Evolutionary conservation across 2,797 vertebrate species (phyloP).

Genomic region (Poeciliopsis infans): DNA sequence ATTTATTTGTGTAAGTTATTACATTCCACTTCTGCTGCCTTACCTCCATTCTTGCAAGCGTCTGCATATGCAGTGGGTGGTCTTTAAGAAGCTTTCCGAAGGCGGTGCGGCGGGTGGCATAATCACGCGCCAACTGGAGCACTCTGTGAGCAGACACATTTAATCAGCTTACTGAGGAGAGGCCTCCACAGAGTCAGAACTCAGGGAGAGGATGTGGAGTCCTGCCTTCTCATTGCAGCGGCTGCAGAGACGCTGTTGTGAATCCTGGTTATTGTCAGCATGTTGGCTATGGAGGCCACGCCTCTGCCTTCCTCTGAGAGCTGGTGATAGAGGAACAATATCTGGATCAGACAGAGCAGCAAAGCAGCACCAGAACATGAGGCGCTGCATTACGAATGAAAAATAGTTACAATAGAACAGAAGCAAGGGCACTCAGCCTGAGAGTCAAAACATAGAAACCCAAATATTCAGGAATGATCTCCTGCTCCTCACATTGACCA

Average conservation of each 20-base stretch:
- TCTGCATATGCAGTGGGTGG: slow-evolving; percentile 87
- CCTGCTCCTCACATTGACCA: neutral
- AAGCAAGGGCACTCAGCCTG: neutral
- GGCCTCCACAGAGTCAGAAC: neutral
- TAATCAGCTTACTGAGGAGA: slow-evolving; percentile 10
- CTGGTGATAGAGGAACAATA: slow-evolving; percentile 64
- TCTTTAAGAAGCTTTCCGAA: slow-evolving; percentile 88
- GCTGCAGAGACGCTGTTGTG: slow-evolving; percentile 84
- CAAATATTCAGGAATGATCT: neutral
- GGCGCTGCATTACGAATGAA: neutral
- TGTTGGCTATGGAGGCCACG: slow-evolving; percentile 85
- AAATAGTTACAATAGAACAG: neutral
- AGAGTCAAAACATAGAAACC: neutral
- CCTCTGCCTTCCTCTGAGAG: slow-evolving; percentile 87
- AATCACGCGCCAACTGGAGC: slow-evolving; percentile 83
- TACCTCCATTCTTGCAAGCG: slow-evolving; percentile 87
- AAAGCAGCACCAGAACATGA: neutral
- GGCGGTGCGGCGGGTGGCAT: slow-evolving; percentile 79
- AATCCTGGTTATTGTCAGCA: slow-evolving; percentile 88
- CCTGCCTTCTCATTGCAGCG: slow-evolving; percentile 88
- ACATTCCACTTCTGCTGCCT: slow-evolving; percentile 12
- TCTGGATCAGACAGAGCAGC: neutral
- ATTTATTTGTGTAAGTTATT: neutral
- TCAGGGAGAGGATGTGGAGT: neutral
- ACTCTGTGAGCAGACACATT: slow-evolving; percentile 68